Evolutionary conservation across 1,140 invertebrate genomes (phyloP).

Genomic region (Drosophila bocqueti): DNA sequence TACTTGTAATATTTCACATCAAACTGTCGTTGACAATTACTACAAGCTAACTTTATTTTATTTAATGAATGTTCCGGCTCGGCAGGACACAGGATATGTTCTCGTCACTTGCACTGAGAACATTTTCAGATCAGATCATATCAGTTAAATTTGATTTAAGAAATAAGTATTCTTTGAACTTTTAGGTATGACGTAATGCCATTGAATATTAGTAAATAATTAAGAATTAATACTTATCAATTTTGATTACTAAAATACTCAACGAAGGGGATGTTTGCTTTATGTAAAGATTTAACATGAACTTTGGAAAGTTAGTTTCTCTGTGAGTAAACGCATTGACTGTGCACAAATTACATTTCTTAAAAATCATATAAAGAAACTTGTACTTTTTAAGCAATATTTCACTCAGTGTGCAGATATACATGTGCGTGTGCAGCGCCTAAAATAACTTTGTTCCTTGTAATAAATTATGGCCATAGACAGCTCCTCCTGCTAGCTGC

Average conservation of each 20-base stretch:
- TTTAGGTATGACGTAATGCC: neutral
- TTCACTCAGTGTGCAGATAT: slow-evolving; percentile 11
- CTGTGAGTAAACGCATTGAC: neutral
- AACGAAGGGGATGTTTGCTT: neutral
- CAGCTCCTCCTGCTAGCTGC: slow-evolving; percentile 44
- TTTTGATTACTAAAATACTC: neutral
- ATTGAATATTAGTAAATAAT: neutral
- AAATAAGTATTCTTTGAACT: neutral
- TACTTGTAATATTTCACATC: slow-evolving; percentile 81
- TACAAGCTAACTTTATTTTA: slow-evolving; percentile 75
- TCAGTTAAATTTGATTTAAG: too few species aligned
- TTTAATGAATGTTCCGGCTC: slow-evolving; percentile 74
- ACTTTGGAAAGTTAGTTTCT: neutral
- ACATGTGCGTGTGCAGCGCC: slow-evolving; percentile 54
- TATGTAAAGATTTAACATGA: neutral
- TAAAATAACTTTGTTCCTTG: slow-evolving; percentile 68
- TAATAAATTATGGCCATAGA: slow-evolving; percentile 76
- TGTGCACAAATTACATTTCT: neutral
- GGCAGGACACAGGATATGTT: slow-evolving; percentile 42
- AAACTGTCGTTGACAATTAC: slow-evolving; percentile 84
- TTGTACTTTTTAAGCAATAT: slow-evolving; percentile 1
- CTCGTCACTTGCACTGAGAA: slow-evolving; percentile 13
- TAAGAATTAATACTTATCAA: neutral
- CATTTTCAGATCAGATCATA: neutral
- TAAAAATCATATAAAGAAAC: neutral